Evolutionary conservation across 1,140 invertebrate genomes (phyloP), one percentile per base, ranked within the genome.

Genomic region (Leguminivora glycinivorella): DNA sequence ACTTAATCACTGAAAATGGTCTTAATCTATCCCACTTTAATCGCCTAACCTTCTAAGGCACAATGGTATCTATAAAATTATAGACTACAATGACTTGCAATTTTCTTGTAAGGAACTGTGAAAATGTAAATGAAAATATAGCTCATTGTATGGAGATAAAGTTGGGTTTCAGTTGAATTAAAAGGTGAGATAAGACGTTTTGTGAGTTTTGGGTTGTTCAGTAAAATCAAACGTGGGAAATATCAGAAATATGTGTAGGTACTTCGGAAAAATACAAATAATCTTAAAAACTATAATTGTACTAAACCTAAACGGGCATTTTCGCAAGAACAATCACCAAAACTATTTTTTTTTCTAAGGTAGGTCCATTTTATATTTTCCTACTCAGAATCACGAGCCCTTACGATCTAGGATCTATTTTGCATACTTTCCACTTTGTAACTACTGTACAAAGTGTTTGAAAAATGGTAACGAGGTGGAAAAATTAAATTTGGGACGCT

Each of bases 61-160:
- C 56, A 26, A 60, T 17, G 12, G 24, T 26, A 60, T 26, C 56
- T 60, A 24, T 60, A 60, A 60, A 60, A 60, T 60, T 60, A 60
- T 60, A 60, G 14, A 22, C 17, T 22, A 22, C 19, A 9, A 2
- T 52, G 1, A 22, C 19, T 52, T 52, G n/a, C 9, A 52, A 10
- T 52, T 43, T 43, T 1, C 5, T 5, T n/a, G 40, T 43, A 43
- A 52, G 19, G 17, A 9, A 52, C 2, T 10, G 1, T 19, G 4
- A 22, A 52, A 10, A 9, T 22, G 7, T 19, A 52, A 52, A 19
- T 7, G 19, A 10, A 52, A 22, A 22, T 22, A 3, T 22, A 22
- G 17, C 22, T 52, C 22, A 52, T 22, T 7, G 1, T 2, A n/a
- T 0, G 0, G 47, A 52, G 17, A 52, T 9, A 19, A 52, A 22